A percentile compares a stretch with the other conserved stretches of the same genome.
These are phyloP conservation scores for Paracyclopina nana DNA, from an alignment of 1,140 invertebrate species.

Conservation along the genomic window DNA sequence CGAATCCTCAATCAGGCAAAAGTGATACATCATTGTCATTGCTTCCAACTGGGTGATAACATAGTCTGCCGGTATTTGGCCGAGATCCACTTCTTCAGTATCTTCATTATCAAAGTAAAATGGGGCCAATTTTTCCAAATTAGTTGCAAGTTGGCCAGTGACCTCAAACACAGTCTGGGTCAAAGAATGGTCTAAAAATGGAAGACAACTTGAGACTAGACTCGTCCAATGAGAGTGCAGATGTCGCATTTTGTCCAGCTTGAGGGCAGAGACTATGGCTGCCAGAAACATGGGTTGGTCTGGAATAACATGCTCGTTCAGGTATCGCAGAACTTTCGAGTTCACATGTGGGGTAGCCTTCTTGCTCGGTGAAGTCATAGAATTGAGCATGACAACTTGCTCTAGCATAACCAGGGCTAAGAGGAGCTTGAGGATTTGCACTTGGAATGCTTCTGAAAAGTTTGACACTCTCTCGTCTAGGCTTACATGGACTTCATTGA, in stretches of 20 bases:
- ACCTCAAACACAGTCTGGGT: constrained; percentile 55
- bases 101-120: constrained; percentile 25
- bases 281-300: constrained; percentile 70
- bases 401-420: constrained; percentile 56
- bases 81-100: background rate
- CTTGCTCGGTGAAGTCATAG: background rate
- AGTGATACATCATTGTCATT: constrained; percentile 60
- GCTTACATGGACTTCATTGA: constrained; percentile 42
- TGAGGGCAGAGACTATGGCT: constrained; percentile 52
- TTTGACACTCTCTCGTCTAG: constrained; percentile 31
- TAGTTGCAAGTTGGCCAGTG: constrained; percentile 62
- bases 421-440: constrained; percentile 47
- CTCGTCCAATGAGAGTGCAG: constrained; percentile 57
- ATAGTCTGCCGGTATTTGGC: constrained; percentile 38
- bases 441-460: constrained; percentile 53
- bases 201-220: constrained; percentile 49
- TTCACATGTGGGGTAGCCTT: constrained; percentile 21
- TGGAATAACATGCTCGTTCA: constrained; percentile 42
- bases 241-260: constrained; percentile 38
- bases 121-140: constrained; percentile 44
- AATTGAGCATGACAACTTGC: constrained; percentile 26
- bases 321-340: constrained; percentile 38
- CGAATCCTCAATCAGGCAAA: constrained; percentile 36
- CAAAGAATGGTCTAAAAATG: constrained; percentile 47
- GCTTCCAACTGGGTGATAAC: constrained; percentile 56